Percentiles rank a stretch among this genome's conserved stretches.
phyloP scores from a whole-genome alignment of 2,888 invertebrate genomes.

The Ectobius pallidus region DNA sequence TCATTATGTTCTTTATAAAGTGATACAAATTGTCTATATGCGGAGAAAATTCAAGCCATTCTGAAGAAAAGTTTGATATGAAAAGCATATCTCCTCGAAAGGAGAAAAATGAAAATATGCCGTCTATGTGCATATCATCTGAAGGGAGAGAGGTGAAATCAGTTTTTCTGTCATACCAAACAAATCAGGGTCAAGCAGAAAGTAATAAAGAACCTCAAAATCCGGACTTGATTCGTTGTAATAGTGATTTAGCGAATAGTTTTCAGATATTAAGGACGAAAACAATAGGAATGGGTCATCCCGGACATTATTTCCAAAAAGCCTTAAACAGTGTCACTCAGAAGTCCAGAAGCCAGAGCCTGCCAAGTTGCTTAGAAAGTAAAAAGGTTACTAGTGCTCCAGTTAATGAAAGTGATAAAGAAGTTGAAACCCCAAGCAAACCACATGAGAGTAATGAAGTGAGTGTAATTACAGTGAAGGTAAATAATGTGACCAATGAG shows the following conservation, averaged over 20 bases:
- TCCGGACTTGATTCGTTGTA: conserved; percentile 45
- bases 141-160: conserved; percentile 40
- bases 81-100: conserved; percentile 36
- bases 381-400: conserved; percentile 42
- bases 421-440: background rate
- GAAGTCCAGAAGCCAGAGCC: conserved; percentile 53
- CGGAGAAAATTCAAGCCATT: background rate
- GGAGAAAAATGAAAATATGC: conserved; percentile 40
- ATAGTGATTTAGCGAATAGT: conserved; percentile 47
- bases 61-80: conserved; percentile 35
- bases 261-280: conserved; percentile 44
- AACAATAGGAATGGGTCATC: conserved; percentile 43
- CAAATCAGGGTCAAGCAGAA: conserved; percentile 33
- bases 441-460: conserved; percentile 46
- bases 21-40: background rate
- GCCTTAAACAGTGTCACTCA: conserved; percentile 43
- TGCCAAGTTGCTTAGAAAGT: conserved; percentile 54
- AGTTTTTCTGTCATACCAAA: conserved; percentile 27
- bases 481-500: conserved; percentile 45
- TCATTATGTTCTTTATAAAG: background rate
- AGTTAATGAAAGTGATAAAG: background rate
- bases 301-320: conserved; percentile 46
- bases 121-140: conserved; percentile 36
- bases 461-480: conserved; percentile 41
- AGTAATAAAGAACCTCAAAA: conserved; percentile 6